A percentile compares a stretch with the other conserved stretches of the same genome.
Evolutionary conservation across 2,797 vertebrate species (phyloP).

Genomic region (Austrolebias charrua): DNA sequence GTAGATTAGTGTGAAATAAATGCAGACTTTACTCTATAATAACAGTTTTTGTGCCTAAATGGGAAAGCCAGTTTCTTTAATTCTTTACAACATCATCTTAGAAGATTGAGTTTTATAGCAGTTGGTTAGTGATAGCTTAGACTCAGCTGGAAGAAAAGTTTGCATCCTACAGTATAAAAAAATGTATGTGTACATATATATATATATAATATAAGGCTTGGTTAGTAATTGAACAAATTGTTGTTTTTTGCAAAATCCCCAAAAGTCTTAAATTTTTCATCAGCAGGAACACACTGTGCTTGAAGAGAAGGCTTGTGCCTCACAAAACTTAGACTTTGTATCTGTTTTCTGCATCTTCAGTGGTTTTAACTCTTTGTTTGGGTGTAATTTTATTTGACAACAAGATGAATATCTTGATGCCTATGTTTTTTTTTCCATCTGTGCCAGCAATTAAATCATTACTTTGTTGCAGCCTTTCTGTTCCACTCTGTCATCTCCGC

Average conservation of each 20-base stretch:
- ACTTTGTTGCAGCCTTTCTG: slow-evolving; percentile 56
- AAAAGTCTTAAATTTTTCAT: not conserved
- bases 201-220: no score
- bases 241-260: not conserved
- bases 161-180: not conserved
- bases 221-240: not conserved
- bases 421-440: slow-evolving; percentile 28
- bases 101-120: not conserved
- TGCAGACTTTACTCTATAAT: no score
- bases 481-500: slow-evolving; percentile 29
- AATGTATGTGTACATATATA: no score
- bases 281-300: not conserved
- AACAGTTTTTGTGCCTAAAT: slow-evolving; percentile 12
- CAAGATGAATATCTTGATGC: slow-evolving; percentile 58
- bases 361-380: slow-evolving; percentile 27
- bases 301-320: not conserved
- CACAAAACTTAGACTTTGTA: not conserved
- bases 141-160: no score
- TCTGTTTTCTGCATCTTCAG: slow-evolving; percentile 9
- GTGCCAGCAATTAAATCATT: slow-evolving; percentile 70
- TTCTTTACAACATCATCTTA: not conserved
- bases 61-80: slow-evolving; percentile 5
- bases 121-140: not conserved
- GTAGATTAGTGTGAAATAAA: not conserved
- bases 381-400: slow-evolving; percentile 62